Conservation (phyloP, 1,140 invertebrate genomes). For the Solenopsis fugax region DNA sequence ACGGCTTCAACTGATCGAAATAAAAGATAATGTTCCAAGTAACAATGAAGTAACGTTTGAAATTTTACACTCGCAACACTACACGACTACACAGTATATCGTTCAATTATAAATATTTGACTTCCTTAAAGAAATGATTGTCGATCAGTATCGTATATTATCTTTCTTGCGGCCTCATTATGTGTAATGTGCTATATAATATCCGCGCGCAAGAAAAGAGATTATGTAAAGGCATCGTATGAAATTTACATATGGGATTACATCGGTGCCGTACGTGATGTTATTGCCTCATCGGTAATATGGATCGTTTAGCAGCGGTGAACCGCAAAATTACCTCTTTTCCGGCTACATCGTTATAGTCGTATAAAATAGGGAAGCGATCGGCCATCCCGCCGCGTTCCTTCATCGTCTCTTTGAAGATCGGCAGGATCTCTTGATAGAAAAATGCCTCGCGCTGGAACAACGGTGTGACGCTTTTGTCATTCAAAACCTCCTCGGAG, state of each 20-base stretch:
- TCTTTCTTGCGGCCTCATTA: background rate
- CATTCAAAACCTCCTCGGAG: background rate
- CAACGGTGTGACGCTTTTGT: slow-evolving; percentile 26
- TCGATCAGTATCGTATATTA: background rate
- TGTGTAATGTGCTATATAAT: background rate
- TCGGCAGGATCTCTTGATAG: slow-evolving; percentile 56
- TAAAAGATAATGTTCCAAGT: background rate
- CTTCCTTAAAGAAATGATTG: background rate
- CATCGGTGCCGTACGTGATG: background rate
- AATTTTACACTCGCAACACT: background rate
- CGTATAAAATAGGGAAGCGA: slow-evolving; percentile 55
- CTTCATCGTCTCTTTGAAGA: slow-evolving; percentile 62
- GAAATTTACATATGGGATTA: slow-evolving; percentile 29
- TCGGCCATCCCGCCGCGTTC: slow-evolving; percentile 2
- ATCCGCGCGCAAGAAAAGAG: slow-evolving; percentile 13
- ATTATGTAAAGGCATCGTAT: slow-evolving; percentile 7
- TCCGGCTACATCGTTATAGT: slow-evolving; percentile 3
- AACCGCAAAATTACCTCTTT: slow-evolving; percentile 68
- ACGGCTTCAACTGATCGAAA: background rate
- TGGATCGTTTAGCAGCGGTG: background rate
- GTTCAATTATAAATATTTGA: background rate
- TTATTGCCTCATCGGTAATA: background rate
- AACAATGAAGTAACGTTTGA: background rate
- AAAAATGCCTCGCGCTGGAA: slow-evolving; percentile 72
- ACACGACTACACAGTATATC: background rate